A percentile compares a stretch with the other conserved stretches of the same genome.
Evolutionary conservation across 2,797 vertebrate species (phyloP).

Genomic region (Acipenser ruthenus): DNA sequence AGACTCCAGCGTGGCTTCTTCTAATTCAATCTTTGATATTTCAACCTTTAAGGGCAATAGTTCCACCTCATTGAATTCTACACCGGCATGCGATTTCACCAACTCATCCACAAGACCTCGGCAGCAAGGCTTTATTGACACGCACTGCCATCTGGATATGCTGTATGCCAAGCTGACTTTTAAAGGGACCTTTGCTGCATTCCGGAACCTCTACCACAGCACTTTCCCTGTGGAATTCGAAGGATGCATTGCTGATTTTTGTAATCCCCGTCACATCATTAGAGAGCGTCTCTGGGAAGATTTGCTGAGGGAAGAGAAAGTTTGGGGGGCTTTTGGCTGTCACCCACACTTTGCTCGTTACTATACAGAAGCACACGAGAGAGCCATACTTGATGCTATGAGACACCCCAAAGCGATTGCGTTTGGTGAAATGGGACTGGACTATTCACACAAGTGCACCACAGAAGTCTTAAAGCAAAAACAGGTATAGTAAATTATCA

Average conservation of each 20-base stretch:
- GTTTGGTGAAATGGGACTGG: slow-evolving; percentile 82
- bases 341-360: slow-evolving; percentile 80
- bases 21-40: not conserved
- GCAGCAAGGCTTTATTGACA: slow-evolving; percentile 68
- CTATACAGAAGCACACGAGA: slow-evolving; percentile 62
- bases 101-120: not conserved
- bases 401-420: slow-evolving; percentile 80
- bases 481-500: slow-evolving; percentile 44
- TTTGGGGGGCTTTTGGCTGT: slow-evolving; percentile 87
- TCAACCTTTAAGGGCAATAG: slow-evolving; percentile 22
- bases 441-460: slow-evolving; percentile 81
- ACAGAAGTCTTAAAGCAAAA: slow-evolving; percentile 60
- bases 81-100: slow-evolving; percentile 25
- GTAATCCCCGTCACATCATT: slow-evolving; percentile 65
- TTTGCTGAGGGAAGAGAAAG: slow-evolving; percentile 69
- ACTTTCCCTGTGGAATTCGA: slow-evolving; percentile 68
- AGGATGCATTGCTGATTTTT: slow-evolving; percentile 81
- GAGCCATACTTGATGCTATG: slow-evolving; percentile 64
- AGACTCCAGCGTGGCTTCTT: slow-evolving; percentile 16
- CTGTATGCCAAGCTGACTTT: slow-evolving; percentile 72
- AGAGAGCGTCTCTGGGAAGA: slow-evolving; percentile 67
- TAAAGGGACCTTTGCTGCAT: slow-evolving; percentile 60
- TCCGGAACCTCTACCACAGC: slow-evolving; percentile 48
- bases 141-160: slow-evolving; percentile 84
- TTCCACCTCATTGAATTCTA: slow-evolving; percentile 38